phyloP scores from a whole-genome alignment of 1,140 invertebrate species.

The Chrysoperla carnea region DNA sequence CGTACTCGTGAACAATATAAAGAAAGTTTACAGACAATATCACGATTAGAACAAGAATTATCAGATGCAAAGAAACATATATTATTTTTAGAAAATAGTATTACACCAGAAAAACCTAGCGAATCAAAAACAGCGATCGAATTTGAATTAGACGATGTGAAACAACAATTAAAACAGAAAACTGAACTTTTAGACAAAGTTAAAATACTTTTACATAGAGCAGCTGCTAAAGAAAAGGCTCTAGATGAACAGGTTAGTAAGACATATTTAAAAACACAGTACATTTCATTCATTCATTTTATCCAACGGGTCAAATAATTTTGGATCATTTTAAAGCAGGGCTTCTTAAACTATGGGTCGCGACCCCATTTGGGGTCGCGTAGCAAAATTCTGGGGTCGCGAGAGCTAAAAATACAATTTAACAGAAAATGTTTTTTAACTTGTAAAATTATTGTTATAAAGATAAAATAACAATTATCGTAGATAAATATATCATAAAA shows the following conservation, averaged over 20 bases:
- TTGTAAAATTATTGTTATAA: no score
- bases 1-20: conserved; percentile 22
- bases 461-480: no score
- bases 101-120: conserved; percentile 13
- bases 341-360: no score
- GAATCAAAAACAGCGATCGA: conserved; percentile 8
- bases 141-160: conserved; percentile 17
- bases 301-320: no score
- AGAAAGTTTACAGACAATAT: conserved; percentile 23
- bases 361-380: no score
- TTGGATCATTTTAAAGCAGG: no score
- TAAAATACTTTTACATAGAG: conserved; percentile 30
- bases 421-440: no score
- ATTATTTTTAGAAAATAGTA: conserved; percentile 14
- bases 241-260: conserved; percentile 27
- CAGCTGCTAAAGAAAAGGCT: conserved; percentile 31
- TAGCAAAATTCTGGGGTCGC: no score
- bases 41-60: conserved; percentile 26
- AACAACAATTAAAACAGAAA: conserved; percentile 30
- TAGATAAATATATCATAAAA: no score
- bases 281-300: no score
- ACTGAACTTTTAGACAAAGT: conserved; percentile 30
- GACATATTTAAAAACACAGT: not conserved
- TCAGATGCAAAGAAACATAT: conserved; percentile 18
- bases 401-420: no score